phyloP scores from a whole-genome alignment of 2,888 invertebrate genomes.

The Tryphoninae sp. region DNA sequence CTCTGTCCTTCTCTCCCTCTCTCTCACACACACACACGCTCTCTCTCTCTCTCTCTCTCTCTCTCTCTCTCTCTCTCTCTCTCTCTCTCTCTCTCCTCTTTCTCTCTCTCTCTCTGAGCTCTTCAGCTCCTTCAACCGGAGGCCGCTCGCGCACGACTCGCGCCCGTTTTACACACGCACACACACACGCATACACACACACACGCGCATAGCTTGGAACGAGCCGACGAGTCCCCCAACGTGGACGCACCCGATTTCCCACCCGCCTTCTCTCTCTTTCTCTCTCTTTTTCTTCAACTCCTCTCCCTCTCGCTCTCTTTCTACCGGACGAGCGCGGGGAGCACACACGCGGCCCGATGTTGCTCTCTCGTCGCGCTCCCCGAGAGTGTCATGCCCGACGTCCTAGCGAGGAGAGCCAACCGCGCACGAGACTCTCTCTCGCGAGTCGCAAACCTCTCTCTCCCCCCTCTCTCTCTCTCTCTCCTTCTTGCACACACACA shows the following conservation, averaged over 20 bases:
- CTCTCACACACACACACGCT: neutral
- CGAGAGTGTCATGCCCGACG: constrained; percentile 65
- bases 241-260: constrained; percentile 67
- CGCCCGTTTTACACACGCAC: constrained; percentile 70
- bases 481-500: constrained; percentile 52
- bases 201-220: constrained; percentile 78
- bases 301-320: constrained; percentile 66
- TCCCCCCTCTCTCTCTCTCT: constrained; percentile 35
- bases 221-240: constrained; percentile 71
- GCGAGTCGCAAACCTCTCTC: constrained; percentile 50
- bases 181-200: constrained; percentile 74
- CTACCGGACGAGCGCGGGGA: constrained; percentile 57
- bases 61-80: constrained; percentile 17
- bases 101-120: constrained; percentile 12
- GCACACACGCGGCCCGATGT: constrained; percentile 65
- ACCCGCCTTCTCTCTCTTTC: constrained; percentile 66
- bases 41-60: constrained; percentile 17
- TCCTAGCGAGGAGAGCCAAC: constrained; percentile 63
- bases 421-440: constrained; percentile 58
- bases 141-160: constrained; percentile 71
- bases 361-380: constrained; percentile 60
- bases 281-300: constrained; percentile 32
- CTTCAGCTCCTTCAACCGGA: constrained; percentile 50
- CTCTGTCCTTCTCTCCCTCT: constrained; percentile 44
- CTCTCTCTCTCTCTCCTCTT: constrained; percentile 19